Evolutionary conservation across 2,113 vertebrate species (phyloP).

Genomic region (Microcebus jonahi): DNA sequence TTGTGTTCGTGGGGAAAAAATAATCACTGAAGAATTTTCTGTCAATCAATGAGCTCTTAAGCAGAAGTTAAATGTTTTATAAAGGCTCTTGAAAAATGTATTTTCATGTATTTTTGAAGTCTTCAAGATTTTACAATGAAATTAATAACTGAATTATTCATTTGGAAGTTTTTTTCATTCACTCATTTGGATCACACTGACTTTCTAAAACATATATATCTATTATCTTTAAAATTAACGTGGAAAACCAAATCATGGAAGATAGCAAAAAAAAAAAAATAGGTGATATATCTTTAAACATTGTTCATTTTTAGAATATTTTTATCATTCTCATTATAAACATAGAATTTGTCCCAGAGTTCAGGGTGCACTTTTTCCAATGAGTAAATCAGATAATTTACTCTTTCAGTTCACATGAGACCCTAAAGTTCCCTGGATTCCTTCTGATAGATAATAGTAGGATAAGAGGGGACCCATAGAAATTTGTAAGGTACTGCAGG

Average conservation of each 20-base stretch:
- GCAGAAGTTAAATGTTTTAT: neutral
- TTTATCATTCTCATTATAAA: neutral
- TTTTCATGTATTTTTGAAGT: neutral
- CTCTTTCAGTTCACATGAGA: neutral
- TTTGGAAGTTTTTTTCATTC: neutral
- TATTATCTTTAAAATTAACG: neutral
- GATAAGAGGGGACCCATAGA: fast-evolving
- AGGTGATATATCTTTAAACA: neutral
- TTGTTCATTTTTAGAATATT: neutral
- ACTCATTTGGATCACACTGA: neutral
- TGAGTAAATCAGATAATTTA: neutral
- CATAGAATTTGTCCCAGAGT: neutral
- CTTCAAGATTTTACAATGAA: neutral
- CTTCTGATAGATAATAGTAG: neutral
- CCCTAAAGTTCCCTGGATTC: neutral
- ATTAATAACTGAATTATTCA: neutral
- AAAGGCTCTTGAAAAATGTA: neutral
- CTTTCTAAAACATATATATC: neutral
- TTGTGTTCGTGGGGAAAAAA: neutral
- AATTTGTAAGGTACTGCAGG: neutral
- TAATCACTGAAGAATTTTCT: neutral
- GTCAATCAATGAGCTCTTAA: neutral
- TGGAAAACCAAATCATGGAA: neutral
- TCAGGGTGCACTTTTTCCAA: neutral
- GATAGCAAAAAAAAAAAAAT: neutral